Evolutionary conservation across 2,888 invertebrate genomes (phyloP), one percentile per base, ranked within the genome.

Genomic region (Enoplolaimus lenunculus): DNA sequence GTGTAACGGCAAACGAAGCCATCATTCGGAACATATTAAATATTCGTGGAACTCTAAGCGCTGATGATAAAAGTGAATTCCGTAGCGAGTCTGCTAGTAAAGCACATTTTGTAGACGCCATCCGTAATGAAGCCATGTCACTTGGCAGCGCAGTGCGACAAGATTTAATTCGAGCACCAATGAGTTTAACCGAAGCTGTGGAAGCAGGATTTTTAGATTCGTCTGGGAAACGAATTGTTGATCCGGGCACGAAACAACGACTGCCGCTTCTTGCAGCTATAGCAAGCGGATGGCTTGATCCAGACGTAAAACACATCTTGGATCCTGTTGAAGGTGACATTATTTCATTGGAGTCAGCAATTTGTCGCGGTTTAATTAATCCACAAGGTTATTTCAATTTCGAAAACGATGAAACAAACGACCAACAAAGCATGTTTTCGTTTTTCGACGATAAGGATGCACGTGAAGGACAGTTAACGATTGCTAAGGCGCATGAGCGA

Each of bases 111-210:
- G 81, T 87, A 72, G 90, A 93, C 78, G 86, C 87, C 75, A 81
- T 86, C 69, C 87, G 87, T 70, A 87, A 88, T 80, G 89, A 91
- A 81, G 88, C 88, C 78, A 29, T 66, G 67, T 85, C 88, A 34
- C 87, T 91, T 77, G 86, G 86, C 78, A 90, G 92, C 78, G 94
- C 94, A n/a, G 87, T 88, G 77, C 86, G 87, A 74, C 86, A 89
- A 74, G 87, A 88, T 70, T 84, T 89, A 68, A 90, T 94, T 76
- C 86, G 88, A 69, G 91, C 91, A 83, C 93, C 94, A 0, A 87
- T 91, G 85, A 91, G 93, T n/a, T 84, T 97, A 35, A 90, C 92
- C 83, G 93, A 93, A 79, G 82, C 83, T 71, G 86, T 89, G 73
- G 90, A 91, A 81, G 85, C 87, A 78, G 88, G 88, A 80, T 84